A percentile compares a stretch with the other conserved stretches of the same genome.
These are phyloP conservation scores for Dipodomys spectabilis DNA, from an alignment of 2,113 vertebrate species.

Conservation along the genomic window DNA sequence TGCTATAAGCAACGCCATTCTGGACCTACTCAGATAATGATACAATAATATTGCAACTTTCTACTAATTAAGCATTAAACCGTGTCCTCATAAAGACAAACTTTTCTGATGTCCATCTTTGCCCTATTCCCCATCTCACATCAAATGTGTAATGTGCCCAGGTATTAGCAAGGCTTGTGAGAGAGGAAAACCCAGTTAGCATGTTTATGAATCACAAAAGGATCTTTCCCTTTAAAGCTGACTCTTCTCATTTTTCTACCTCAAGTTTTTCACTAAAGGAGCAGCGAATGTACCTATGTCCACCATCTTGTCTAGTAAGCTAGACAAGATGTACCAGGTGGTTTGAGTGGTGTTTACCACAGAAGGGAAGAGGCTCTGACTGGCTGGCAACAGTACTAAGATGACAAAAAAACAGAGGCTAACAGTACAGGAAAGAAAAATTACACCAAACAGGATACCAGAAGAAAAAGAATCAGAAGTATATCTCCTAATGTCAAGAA, in stretches of 20 bases:
- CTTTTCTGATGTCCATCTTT: background rate
- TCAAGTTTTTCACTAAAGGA: background rate
- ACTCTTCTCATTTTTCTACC: background rate
- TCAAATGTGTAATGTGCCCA: too few species aligned
- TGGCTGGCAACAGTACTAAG: background rate
- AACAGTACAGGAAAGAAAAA: background rate
- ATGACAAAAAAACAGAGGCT: background rate
- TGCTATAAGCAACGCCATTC: background rate
- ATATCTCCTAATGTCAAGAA: background rate
- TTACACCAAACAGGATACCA: background rate
- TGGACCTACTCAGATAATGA: background rate
- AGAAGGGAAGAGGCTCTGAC: background rate
- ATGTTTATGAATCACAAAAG: background rate
- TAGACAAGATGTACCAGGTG: background rate
- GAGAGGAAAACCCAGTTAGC: background rate
- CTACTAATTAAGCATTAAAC: background rate
- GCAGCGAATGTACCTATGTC: background rate
- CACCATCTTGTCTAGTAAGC: background rate
- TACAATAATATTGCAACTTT: slow-evolving; percentile 8
- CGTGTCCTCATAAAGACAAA: background rate
- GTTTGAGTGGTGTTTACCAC: background rate
- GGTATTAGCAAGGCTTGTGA: background rate
- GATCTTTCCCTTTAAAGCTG: background rate
- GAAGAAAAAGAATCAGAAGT: background rate
- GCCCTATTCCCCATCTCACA: background rate